Base-by-base conservation (phyloP, 2,797 vertebrate species). In the Leptodactylus fallax region DNA sequence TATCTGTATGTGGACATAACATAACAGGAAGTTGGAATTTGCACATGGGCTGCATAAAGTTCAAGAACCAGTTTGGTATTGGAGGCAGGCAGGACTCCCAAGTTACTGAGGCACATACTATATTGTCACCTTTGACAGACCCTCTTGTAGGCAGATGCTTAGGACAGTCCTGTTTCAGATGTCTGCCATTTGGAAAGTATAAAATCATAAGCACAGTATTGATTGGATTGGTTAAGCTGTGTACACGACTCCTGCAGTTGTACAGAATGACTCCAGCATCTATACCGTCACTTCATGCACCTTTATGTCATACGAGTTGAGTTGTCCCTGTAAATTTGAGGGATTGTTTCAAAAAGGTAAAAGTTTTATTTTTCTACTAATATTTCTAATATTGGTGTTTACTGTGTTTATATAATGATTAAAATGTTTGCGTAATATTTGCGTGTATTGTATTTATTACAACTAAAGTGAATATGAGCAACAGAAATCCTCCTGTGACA, bases 351-450 rank as follows among this genome's bases (percentile, higher is more conserved):
- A 65, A 65, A 53, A 85, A 65, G 56, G 53, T 79, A 69, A 71
- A 80, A 65, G n/a, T 76, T 88, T 88, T 88, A 88, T 88, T 88
- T 88, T 88, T 88, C 83, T 88, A 88, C 87, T 88, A 88, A 88
- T 81, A 23, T 88, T 85, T 88, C 87, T 85, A 85, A 88, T 81
- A 67, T 80, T 81, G 83, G 53, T 81, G 87, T 88, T 86, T 53
- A 61, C 79, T 74, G 87, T 88, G 78, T 88, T 88, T 88, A 80
- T 88, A 88, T 80, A 76, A 81, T 88, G 8, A 88, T 61, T 88
- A 87, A 87, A 87, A 65, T 45, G 80, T 87, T 87, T 87, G 60
- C 69, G 12, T 83, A 83, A 84, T 77, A 78, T 17, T 2, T 14
- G 23, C 21, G 67, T 65, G 45, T 67, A 19, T 36, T 67, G 6